A percentile compares a stretch with the other conserved stretches of the same genome.
Evolutionary conservation across 2,113 vertebrate genomes (phyloP).

Genomic region (Tyto alba): DNA sequence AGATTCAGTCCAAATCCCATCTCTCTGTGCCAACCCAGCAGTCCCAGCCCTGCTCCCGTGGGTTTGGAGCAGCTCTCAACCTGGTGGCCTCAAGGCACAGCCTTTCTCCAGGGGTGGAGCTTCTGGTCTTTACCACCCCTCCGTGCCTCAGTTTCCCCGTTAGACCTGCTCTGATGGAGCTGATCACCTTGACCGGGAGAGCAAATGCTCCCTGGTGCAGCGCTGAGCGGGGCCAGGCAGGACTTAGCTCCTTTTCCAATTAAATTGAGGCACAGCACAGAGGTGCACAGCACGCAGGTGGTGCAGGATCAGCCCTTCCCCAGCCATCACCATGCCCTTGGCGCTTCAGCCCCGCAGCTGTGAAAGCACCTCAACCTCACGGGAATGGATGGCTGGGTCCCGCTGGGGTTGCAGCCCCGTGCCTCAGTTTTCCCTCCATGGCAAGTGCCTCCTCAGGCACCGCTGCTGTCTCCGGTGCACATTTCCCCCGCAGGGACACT

Average conservation of each 20-base stretch:
- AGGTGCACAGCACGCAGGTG: accelerated
- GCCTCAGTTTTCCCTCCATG: neutral
- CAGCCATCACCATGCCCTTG: accelerated
- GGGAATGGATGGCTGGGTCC: accelerated
- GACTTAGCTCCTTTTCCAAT: neutral
- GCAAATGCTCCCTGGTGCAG: accelerated
- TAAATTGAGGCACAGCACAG: neutral
- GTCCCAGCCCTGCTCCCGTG: accelerated
- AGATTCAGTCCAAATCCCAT: neutral
- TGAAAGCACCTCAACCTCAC: neutral
- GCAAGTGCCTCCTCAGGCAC: neutral
- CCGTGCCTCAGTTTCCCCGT: neutral
- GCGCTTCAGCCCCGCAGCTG: neutral
- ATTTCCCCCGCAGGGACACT: neutral
- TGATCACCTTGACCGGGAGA: neutral
- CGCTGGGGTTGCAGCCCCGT: accelerated
- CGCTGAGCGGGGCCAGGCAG: neutral
- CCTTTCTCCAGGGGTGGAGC: neutral
- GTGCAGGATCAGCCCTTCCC: neutral
- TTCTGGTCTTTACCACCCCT: neutral
- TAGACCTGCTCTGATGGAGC: neutral
- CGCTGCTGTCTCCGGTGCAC: neutral
- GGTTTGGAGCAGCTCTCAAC: neutral
- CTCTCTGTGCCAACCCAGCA: neutral
- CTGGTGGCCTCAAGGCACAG: accelerated